Evolutionary conservation across 92 coral and sea anemone genomes (phyloP), one percentile per base, ranked within the genome.

Genomic region (Palythoa grandis): DNA sequence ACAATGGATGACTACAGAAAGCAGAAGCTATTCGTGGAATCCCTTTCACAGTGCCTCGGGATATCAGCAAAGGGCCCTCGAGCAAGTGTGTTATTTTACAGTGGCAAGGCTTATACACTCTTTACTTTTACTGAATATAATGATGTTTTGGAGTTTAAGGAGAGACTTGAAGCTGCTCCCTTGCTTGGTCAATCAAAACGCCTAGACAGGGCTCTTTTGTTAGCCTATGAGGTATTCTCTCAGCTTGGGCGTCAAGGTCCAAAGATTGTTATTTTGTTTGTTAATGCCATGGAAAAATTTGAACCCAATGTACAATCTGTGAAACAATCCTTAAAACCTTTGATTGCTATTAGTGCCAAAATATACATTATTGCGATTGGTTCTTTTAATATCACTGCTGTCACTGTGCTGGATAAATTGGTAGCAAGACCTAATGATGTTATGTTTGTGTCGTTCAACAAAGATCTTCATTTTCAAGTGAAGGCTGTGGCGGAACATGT

Each of bases 291-390:
- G 53, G 73, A 11, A 25, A 48, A 60, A 17, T 72, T 63, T 23
- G 60, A 65, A 38, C 40, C 57, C 14, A 23, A 65, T 47, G 39
- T 71, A 23, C 80, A 85, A 86, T 78, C 92, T 8, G 63, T 93
- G 22, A 73, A 71, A 15, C 88, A 88, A 48, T 91, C 92, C 12
- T 82, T 84, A 20, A 84, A 87, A 73, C 87, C 89, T 13, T 83
- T 94, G 74, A 83, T 84, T 11, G 92, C 88, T 24, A 19, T 89
- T 1, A 95, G 95, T 22, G 78, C 78, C 19, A 90, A 77, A 39
- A 78, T 86, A 11, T 94, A 79, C 78, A 93, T 94, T n/a, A 82
- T 96, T 72, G 91, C 86, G 24, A 86, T 87, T 37, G 91, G 98
- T 9, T 88, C 66, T 12, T n/a, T 91, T 4, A 75, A 82, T 29